These are phyloP conservation scores for Lamproptera curius DNA, from an alignment of 2,888 invertebrate genomes.

Conservation along the genomic window DNA sequence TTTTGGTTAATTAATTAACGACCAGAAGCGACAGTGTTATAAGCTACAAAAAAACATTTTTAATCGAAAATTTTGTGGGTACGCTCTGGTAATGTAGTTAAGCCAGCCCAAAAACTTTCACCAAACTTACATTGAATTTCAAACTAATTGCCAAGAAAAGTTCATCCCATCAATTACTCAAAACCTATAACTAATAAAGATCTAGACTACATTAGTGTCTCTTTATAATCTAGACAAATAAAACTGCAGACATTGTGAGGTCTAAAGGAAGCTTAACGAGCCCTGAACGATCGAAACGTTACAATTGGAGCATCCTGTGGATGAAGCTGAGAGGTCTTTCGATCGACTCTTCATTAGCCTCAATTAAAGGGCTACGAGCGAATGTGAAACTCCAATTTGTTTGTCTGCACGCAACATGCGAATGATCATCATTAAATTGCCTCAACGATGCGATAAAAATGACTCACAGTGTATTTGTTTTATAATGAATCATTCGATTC, in stretches of 20 bases:
- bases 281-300: slow-evolving; percentile 13
- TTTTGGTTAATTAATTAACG: too few species aligned
- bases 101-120: not conserved
- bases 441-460: not conserved
- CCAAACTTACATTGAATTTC: not conserved
- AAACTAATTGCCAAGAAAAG: not conserved
- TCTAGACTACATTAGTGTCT: too few species aligned
- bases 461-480: too few species aligned
- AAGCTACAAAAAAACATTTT: too few species aligned
- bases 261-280: slow-evolving; percentile 12
- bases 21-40: too few species aligned
- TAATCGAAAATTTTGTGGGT: too few species aligned
- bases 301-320: slow-evolving; percentile 24
- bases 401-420: not conserved
- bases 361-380: not conserved
- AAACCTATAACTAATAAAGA: too few species aligned
- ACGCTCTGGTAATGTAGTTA: too few species aligned
- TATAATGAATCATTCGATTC: too few species aligned
- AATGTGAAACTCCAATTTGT: not conserved
- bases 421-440: not conserved
- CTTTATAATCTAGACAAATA: not conserved
- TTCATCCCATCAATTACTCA: not conserved
- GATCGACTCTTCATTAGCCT: slow-evolving; percentile 6
- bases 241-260: not conserved
- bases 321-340: slow-evolving; percentile 1